These are phyloP conservation scores for Cataglyphis albicans DNA, from an alignment of 2,888 invertebrate genomes.

Conservation along the genomic window DNA sequence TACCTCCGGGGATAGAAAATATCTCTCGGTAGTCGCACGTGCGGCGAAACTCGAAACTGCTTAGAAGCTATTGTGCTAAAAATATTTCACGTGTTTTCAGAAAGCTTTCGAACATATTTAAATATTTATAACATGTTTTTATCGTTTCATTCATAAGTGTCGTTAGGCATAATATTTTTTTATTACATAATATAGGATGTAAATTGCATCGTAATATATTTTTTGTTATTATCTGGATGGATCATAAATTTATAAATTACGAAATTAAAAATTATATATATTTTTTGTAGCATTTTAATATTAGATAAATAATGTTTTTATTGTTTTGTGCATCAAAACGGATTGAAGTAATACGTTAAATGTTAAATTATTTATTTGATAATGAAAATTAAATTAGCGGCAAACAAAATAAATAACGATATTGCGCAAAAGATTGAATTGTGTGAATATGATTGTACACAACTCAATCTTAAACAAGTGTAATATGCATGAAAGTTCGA, in stretches of 20 bases:
- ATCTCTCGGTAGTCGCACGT: conserved; percentile 62
- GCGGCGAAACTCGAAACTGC: conserved; percentile 61
- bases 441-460: neutral
- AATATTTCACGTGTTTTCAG: conserved; percentile 31
- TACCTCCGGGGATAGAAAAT: conserved; percentile 23
- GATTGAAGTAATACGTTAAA: neutral
- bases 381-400: neutral
- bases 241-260: neutral
- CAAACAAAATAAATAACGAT: neutral
- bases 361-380: neutral
- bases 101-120: conserved; percentile 18
- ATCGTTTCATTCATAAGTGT: neutral
- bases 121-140: conserved; percentile 36
- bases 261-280: neutral
- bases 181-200: neutral
- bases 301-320: neutral
- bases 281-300: neutral
- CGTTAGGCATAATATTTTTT: neutral
- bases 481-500: neutral
- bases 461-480: neutral
- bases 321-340: neutral
- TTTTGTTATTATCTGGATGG: neutral
- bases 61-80: neutral
- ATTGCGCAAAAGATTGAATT: conserved; percentile 5
- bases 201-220: neutral